These are phyloP conservation scores for Diadegma fenestrale DNA, from an alignment of 2,888 invertebrate species.

Conservation along the genomic window DNA sequence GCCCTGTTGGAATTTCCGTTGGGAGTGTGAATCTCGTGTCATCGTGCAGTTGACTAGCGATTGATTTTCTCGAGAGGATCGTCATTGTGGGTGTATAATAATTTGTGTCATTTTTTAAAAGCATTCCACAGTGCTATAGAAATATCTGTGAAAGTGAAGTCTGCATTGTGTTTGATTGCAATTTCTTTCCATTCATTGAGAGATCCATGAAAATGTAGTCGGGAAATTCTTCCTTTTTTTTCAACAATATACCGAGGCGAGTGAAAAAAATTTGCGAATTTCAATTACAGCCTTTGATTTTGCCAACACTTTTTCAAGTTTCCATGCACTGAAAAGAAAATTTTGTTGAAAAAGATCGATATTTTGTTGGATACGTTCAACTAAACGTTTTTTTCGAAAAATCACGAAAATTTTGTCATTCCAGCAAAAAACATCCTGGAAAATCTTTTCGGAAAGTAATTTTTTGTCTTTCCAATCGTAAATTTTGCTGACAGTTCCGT, in stretches of 20 bases:
- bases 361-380: no score
- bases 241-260: background rate
- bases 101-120: constrained; percentile 37
- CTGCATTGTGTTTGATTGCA: background rate
- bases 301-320: background rate
- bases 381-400: no score
- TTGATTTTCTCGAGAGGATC: constrained; percentile 19
- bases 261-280: background rate
- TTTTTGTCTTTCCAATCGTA: no score
- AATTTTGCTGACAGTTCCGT: no score
- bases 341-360: no score
- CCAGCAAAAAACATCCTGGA: no score
- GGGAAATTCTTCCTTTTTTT: background rate
- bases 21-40: constrained; percentile 15
- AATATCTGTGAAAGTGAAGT: background rate
- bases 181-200: background rate
- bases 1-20: constrained; percentile 56
- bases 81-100: constrained; percentile 18
- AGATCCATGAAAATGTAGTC: background rate
- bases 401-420: no score
- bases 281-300: background rate
- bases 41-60: constrained; percentile 12
- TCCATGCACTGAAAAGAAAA: no score
- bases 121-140: background rate
- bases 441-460: no score